phyloP scores from a whole-genome alignment of 2,113 vertebrate genomes.

The Cebidichthys violaceus region DNA sequence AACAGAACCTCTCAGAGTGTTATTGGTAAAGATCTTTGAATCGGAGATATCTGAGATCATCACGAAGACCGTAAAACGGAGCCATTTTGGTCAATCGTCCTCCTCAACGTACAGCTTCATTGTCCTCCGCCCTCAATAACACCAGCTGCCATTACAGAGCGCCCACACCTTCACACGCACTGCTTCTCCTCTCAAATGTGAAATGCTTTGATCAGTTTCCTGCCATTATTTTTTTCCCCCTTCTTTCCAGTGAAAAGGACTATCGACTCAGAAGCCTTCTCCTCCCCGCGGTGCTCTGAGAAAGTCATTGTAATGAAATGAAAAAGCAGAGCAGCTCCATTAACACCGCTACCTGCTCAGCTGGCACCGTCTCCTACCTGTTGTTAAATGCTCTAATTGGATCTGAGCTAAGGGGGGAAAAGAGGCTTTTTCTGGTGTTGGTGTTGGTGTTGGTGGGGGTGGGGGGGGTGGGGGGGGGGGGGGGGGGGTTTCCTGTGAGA shows the following conservation, averaged over 20 bases:
- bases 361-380: slow-evolving; percentile 47
- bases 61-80: slow-evolving; percentile 23
- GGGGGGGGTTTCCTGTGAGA: slow-evolving; percentile 3
- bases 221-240: slow-evolving; percentile 15
- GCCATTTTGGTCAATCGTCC: slow-evolving; percentile 48
- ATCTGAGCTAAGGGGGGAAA: slow-evolving; percentile 1
- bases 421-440: background rate
- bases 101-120: slow-evolving; percentile 22
- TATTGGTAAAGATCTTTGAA: slow-evolving; percentile 31
- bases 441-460: too few species aligned
- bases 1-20: slow-evolving; percentile 10
- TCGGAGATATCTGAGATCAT: slow-evolving; percentile 27
- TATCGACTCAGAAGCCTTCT: slow-evolving; percentile 57
- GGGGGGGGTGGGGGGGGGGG: background rate
- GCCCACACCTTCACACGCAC: slow-evolving; percentile 25
- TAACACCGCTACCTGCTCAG: slow-evolving; percentile 56
- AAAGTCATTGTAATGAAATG: slow-evolving; percentile 68
- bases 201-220: slow-evolving; percentile 63
- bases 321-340: slow-evolving; percentile 62
- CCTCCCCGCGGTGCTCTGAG: slow-evolving; percentile 45
- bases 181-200: slow-evolving; percentile 42
- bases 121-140: background rate
- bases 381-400: slow-evolving; percentile 71
- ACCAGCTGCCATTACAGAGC: slow-evolving; percentile 16
- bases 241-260: slow-evolving; percentile 47